Percentiles rank a stretch among this genome's conserved stretches.
Conservation (phyloP, 1,140 invertebrate species). For the Macrobrachium rosenbergii region DNA sequence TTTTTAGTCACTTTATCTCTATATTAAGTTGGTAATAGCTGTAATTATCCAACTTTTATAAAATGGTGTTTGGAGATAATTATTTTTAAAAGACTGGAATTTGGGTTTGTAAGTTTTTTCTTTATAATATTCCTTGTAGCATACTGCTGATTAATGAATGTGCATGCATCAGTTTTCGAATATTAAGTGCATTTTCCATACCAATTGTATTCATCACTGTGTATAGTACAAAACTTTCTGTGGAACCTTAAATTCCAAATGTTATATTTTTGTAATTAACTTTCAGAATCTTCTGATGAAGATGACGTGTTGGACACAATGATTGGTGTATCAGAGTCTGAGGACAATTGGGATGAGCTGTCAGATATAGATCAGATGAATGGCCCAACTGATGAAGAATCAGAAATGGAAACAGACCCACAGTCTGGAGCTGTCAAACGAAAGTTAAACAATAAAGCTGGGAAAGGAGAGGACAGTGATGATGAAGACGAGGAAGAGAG, state of each 20-base stretch:
- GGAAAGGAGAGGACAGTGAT: neutral
- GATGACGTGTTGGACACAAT: conserved; percentile 28
- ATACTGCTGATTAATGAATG: no score
- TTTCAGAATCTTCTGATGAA: conserved; percentile 46
- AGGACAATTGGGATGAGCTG: conserved; percentile 53
- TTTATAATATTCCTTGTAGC: no score
- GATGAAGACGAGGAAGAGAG: conserved; percentile 14
- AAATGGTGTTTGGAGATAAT: no score
- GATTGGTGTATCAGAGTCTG: conserved; percentile 38
- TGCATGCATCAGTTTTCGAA: no score
- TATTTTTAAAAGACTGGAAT: no score
- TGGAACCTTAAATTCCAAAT: neutral
- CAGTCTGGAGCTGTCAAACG: conserved; percentile 15
- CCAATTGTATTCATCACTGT: no score
- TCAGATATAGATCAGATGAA: conserved; percentile 45
- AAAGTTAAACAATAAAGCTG: conserved; percentile 19
- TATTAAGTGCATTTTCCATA: no score
- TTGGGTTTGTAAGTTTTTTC: no score
- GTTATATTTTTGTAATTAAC: neutral
- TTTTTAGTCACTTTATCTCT: no score
- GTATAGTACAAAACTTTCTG: neutral
- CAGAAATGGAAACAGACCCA: conserved; percentile 28
- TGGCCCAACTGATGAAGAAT: conserved; percentile 43
- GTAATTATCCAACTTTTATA: no score
- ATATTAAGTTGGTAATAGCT: no score